Conservation (phyloP, 2,797 vertebrate species). For the Ceryle rudis region DNA sequence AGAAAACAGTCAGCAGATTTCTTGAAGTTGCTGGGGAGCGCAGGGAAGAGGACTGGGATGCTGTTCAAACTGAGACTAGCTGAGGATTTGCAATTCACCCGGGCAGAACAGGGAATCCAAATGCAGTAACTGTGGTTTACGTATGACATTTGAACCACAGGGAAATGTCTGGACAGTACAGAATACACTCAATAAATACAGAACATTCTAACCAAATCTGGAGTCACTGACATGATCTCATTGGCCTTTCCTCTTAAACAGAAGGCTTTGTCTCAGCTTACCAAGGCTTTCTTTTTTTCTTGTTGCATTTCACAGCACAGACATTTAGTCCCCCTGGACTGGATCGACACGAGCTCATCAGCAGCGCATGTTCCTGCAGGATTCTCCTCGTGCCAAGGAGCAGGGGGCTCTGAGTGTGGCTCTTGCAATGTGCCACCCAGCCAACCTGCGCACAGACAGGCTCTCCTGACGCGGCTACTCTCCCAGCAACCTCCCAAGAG, state of each 20-base stretch:
- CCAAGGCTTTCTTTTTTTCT: background rate
- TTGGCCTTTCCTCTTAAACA: background rate
- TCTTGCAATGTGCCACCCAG: background rate
- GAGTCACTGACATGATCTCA: slow-evolving; percentile 40
- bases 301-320: background rate
- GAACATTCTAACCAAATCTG: slow-evolving; percentile 38
- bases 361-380: background rate
- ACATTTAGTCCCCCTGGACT: background rate
- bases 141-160: background rate
- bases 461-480: fast-evolving
- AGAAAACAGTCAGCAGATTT: slow-evolving; percentile 34
- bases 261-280: background rate
- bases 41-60: background rate
- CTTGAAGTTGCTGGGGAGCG: background rate
- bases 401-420: background rate
- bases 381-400: background rate
- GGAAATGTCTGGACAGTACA: background rate
- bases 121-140: background rate
- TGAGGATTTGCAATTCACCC: background rate
- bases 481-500: background rate
- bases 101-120: background rate
- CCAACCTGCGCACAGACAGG: background rate
- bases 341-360: background rate
- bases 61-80: background rate
- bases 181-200: background rate